Conservation (phyloP, 2,113 vertebrate species). For the Hippocampus zosterae region DNA sequence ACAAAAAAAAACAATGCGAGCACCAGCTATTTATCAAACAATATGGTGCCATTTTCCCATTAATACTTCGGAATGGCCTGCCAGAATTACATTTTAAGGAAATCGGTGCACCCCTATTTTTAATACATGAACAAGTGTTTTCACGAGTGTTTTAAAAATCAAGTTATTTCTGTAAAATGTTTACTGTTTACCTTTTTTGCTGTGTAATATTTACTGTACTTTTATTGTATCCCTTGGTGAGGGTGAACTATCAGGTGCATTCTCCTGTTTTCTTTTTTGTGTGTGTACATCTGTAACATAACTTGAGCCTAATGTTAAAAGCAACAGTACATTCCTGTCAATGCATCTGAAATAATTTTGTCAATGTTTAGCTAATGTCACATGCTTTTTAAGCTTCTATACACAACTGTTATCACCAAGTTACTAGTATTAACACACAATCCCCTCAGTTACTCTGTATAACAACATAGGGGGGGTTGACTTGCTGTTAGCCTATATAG, state of each 20-base stretch:
- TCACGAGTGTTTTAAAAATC: slow-evolving; percentile 63
- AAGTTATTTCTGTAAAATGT: slow-evolving; percentile 51
- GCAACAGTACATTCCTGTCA: slow-evolving; percentile 7
- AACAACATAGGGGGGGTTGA: slow-evolving; percentile 46
- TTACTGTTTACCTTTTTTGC: slow-evolving; percentile 63
- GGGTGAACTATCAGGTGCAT: slow-evolving; percentile 88
- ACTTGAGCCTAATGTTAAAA: slow-evolving; percentile 13
- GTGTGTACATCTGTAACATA: slow-evolving; percentile 17
- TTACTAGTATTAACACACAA: slow-evolving; percentile 30
- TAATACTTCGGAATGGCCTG: no score
- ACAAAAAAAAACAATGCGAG: no score
- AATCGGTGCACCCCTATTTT: background rate
- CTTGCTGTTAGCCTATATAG: slow-evolving; percentile 77
- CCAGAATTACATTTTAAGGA: no score
- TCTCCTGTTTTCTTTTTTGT: slow-evolving; percentile 50
- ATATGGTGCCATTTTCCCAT: no score
- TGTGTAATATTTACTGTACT: slow-evolving; percentile 47
- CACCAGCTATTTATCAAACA: no score
- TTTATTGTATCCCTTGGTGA: slow-evolving; percentile 63
- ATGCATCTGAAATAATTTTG: slow-evolving; percentile 62
- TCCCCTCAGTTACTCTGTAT: slow-evolving; percentile 41
- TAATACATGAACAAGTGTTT: slow-evolving; percentile 26
- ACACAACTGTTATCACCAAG: slow-evolving; percentile 42
- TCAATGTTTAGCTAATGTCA: slow-evolving; percentile 40
- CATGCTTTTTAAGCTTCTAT: slow-evolving; percentile 30